Percentiles rank a stretch among this genome's conserved stretches.
Evolutionary conservation across 2,797 vertebrate species (phyloP).

Genomic region (Urocyon cinereoargenteus): DNA sequence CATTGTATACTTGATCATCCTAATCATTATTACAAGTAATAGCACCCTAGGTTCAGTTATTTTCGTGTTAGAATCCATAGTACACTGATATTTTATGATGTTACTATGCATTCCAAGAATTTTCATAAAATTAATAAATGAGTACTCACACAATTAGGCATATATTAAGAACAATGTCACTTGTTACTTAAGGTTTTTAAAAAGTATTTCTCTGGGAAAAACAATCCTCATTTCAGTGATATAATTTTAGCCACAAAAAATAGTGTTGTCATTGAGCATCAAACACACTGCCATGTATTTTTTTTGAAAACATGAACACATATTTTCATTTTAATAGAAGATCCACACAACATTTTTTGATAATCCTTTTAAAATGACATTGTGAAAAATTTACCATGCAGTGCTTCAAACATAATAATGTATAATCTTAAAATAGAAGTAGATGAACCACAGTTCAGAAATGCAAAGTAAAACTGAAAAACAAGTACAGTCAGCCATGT

Average conservation of each 20-base stretch:
- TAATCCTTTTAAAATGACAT: neutral
- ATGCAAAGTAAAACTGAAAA: slow-evolving; percentile 59
- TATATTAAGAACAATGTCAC: neutral
- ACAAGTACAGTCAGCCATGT: neutral
- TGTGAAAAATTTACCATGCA: neutral
- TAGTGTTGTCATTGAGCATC: neutral
- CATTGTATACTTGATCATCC: neutral
- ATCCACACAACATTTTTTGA: neutral
- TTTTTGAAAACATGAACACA: neutral
- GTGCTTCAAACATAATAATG: slow-evolving; percentile 31
- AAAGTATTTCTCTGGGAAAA: neutral
- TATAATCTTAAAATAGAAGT: slow-evolving; percentile 41
- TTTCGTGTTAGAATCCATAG: neutral
- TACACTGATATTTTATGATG: neutral
- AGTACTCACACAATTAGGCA: neutral
- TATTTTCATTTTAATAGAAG: slow-evolving; percentile 40
- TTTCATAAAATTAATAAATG: neutral
- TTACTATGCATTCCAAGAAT: neutral
- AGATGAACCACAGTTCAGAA: slow-evolving; percentile 9
- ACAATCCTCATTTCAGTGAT: neutral
- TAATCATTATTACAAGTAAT: neutral
- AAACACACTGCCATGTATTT: neutral
- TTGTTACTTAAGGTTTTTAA: neutral
- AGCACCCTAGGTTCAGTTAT: neutral
- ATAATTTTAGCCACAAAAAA: neutral